Evolutionary conservation across 2,113 vertebrate genomes (phyloP).

Genomic region (Alces alces): DNA sequence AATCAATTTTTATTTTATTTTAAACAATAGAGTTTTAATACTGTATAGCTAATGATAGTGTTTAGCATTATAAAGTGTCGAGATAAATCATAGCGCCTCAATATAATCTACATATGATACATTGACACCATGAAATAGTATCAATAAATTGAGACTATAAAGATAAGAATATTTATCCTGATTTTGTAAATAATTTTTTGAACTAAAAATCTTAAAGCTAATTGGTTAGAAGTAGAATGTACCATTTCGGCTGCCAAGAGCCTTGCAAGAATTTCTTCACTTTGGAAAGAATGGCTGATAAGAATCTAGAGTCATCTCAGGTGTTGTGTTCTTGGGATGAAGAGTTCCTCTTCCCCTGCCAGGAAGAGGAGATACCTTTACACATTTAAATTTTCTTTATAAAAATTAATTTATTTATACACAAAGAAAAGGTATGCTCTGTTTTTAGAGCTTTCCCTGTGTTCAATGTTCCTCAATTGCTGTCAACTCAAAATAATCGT

Average conservation of each 20-base stretch:
- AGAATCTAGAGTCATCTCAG: not conserved
- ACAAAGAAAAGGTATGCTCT: not conserved
- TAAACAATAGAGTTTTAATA: not conserved
- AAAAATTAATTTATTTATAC: not conserved
- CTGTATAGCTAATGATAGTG: not conserved
- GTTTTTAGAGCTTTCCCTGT: not conserved
- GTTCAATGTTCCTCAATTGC: not conserved
- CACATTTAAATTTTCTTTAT: not conserved
- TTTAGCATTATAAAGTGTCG: not conserved
- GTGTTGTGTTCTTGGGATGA: not conserved
- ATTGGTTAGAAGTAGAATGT: not conserved
- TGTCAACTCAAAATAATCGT: not conserved
- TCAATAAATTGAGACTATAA: not conserved
- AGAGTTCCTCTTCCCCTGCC: not conserved
- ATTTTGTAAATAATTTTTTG: not conserved
- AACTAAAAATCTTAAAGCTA: not conserved
- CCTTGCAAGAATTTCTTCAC: not conserved
- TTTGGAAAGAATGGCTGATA: not conserved
- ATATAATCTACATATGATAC: not conserved
- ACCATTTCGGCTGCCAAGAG: not conserved
- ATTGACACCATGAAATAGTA: not conserved
- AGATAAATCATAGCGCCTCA: not conserved
- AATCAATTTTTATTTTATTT: not conserved
- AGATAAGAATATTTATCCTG: not conserved
- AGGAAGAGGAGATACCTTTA: not conserved